Percentiles rank a stretch among this genome's conserved stretches.
Conservation (phyloP, 53 echinoderm and acorn worm genomes). For the Crossaster papposus region DNA sequence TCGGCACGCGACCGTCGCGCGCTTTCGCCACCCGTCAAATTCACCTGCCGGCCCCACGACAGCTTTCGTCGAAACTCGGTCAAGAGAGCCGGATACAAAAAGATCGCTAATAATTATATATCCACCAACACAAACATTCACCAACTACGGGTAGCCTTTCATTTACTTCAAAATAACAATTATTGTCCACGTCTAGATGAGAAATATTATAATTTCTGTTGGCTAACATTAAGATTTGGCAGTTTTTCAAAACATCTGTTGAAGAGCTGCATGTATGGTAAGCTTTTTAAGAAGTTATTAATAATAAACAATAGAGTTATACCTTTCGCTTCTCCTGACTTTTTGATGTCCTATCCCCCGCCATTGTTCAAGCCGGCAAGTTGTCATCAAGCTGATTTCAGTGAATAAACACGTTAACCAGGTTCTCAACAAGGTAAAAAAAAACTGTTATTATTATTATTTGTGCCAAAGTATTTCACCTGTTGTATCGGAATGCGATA, state of each 20-base stretch:
- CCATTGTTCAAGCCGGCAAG: slow-evolving; percentile 36
- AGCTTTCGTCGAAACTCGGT: not conserved
- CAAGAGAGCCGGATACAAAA: not conserved
- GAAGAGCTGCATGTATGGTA: no score
- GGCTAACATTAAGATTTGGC: no score
- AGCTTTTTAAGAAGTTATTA: not conserved
- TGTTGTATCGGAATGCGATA: slow-evolving; percentile 51
- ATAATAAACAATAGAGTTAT: slow-evolving; percentile 2
- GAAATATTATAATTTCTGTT: no score
- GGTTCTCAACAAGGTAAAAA: not conserved
- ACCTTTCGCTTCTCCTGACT: slow-evolving; percentile 53
- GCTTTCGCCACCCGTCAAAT: not conserved
- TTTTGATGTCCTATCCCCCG: slow-evolving; percentile 35
- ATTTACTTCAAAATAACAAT: no score
- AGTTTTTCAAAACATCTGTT: no score
- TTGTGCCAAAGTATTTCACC: slow-evolving; percentile 41
- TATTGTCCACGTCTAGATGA: no score
- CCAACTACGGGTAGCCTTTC: no score
- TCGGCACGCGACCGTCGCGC: slow-evolving; percentile 22
- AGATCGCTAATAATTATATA: no score
- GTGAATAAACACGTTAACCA: slow-evolving; percentile 32
- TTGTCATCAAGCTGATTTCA: slow-evolving; percentile 48
- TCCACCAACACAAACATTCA: no score
- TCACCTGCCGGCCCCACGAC: not conserved
- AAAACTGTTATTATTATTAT: slow-evolving; percentile 22